A percentile compares a stretch with the other conserved stretches of the same genome.
Conservation (phyloP, 2,888 invertebrate genomes). For the Unio delphinus region DNA sequence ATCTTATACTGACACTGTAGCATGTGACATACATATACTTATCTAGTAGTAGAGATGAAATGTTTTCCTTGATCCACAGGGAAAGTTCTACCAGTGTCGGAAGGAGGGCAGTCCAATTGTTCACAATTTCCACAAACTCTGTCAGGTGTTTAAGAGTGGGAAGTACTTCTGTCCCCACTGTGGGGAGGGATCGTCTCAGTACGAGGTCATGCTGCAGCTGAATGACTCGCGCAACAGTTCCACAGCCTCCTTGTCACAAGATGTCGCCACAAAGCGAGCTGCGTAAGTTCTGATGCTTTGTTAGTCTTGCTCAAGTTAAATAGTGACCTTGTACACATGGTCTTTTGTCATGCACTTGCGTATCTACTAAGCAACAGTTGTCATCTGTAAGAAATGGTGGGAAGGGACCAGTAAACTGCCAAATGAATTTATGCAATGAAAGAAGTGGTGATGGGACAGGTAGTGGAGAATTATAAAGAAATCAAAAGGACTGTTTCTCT, state of each 20-base stretch:
- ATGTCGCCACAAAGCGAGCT: no score
- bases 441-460: no score
- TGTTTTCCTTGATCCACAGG: conserved; percentile 74
- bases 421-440: no score
- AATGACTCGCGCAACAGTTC: conserved; percentile 11
- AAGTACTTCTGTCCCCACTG: conserved; percentile 82
- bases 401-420: no score
- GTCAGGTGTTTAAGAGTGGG: conserved; percentile 76
- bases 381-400: no score
- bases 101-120: conserved; percentile 73
- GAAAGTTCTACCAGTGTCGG: conserved; percentile 85
- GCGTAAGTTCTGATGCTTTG: no score
- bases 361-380: no score
- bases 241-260: not conserved
- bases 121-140: conserved; percentile 89
- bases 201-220: conserved; percentile 72
- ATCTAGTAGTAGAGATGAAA: not conserved
- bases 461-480: no score
- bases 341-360: no score
- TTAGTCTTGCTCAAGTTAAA: not conserved
- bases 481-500: no score
- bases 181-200: conserved; percentile 76
- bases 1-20: not conserved
- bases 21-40: not conserved
- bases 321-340: no score